These are phyloP conservation scores for Ophioderma brevispina DNA, from an alignment of 35 echinoderm and acorn worm genomes.

Conservation along the genomic window DNA sequence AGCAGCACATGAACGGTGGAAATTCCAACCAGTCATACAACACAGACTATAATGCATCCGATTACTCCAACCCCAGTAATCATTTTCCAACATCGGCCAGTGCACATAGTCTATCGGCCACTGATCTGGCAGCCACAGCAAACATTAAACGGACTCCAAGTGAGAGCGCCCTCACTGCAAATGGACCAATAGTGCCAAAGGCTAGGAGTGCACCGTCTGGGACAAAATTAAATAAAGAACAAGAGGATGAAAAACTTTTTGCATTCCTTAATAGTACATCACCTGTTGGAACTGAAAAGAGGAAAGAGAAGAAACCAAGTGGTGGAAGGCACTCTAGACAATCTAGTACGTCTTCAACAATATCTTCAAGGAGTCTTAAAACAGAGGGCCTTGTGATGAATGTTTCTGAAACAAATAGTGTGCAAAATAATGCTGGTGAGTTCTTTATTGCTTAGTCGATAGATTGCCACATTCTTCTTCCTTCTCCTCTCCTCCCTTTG, in stretches of 20 bases:
- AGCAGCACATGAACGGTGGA: not conserved
- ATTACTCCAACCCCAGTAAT: conserved; percentile 12
- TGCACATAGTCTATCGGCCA: conserved; percentile 70
- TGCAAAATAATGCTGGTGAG: not conserved
- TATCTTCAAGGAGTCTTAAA: conserved; percentile 84
- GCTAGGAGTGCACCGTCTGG: conserved; percentile 36
- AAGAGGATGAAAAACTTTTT: conserved; percentile 98
- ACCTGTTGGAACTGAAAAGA: conserved; percentile 11
- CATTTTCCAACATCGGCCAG: conserved; percentile 42
- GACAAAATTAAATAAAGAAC: conserved; percentile 40
- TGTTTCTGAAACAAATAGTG: not conserved
- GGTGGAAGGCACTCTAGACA: conserved; percentile 86
- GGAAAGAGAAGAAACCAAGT: conserved; percentile 43
- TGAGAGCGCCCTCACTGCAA: conserved; percentile 60
- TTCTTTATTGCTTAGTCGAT: too few relatives aligned
- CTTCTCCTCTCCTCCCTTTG: too few relatives aligned
- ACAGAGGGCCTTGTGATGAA: conserved; percentile 22
- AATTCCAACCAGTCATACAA: conserved; percentile 9
- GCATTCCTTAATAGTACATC: conserved; percentile 93
- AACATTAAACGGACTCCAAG: conserved; percentile 91
- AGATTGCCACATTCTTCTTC: too few relatives aligned
- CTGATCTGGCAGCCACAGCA: conserved; percentile 84
- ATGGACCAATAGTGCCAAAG: conserved; percentile 4
- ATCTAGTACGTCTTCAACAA: conserved; percentile 89
- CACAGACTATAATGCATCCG: not conserved